Conservation (phyloP, 2,888 invertebrate genomes). For the Aspidiotus rigidus region DNA sequence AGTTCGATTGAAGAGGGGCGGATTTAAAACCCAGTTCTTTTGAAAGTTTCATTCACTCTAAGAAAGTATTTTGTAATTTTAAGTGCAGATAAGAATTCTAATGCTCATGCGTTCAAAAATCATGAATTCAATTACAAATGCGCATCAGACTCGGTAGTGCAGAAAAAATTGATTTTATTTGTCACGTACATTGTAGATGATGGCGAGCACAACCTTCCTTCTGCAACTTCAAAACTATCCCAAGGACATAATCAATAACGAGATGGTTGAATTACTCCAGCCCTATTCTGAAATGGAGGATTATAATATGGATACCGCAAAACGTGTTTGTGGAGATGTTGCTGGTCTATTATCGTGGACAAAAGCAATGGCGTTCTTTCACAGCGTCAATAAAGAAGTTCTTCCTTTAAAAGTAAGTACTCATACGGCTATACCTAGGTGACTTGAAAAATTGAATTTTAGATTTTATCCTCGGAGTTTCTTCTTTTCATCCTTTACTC, state of each 20-base stretch:
- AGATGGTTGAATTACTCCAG: conserved; percentile 85
- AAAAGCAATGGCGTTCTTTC: conserved; percentile 91
- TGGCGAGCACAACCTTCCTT: conserved; percentile 89
- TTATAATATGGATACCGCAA: conserved; percentile 93
- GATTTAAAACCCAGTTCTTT: no score
- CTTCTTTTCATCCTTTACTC: background rate
- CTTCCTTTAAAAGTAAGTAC: conserved; percentile 64
- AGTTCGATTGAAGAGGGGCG: no score
- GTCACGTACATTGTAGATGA: conserved; percentile 55
- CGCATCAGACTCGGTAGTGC: no score
- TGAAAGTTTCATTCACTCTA: no score
- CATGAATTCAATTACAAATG: no score
- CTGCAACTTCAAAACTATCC: conserved; percentile 88
- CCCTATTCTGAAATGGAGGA: conserved; percentile 94
- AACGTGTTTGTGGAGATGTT: conserved; percentile 91
- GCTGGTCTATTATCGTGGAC: conserved; percentile 94
- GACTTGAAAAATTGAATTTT: background rate
- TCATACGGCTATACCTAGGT: background rate
- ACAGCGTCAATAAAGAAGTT: conserved; percentile 92
- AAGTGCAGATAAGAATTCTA: no score
- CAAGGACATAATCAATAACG: conserved; percentile 92
- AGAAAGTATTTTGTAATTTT: no score
- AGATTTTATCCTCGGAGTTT: background rate
- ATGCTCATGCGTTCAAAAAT: no score
- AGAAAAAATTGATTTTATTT: background rate